Evolutionary conservation across 2,113 vertebrate genomes (phyloP), one percentile per base, ranked within the genome.

Genomic region (Chrysochloris asiatica): DNA sequence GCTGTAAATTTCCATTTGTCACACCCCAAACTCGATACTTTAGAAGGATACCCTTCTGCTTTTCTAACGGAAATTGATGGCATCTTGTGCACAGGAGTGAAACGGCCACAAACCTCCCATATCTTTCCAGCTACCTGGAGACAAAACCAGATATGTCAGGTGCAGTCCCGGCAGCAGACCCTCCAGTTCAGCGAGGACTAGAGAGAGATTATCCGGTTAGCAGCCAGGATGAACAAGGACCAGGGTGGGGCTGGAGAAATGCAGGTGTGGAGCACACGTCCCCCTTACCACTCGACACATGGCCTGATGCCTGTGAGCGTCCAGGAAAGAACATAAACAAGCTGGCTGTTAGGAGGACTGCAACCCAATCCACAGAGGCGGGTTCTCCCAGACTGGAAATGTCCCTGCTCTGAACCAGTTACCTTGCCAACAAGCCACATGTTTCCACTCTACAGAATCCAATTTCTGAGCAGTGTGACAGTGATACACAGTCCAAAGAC

Each of bases 391-490:
- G 82, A 65, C 92, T 94, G 94, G 95, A 94, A 95, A 91, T 76
- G 85, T 93, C 95, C 95, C 95, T 94, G 89, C 65, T 94, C 96
- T 96, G 92, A 95, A 94, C 95, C 94, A 97, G 97, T 97, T 97
- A 92, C 96, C 97, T 97, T 97, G 97, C 97, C 95, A 96, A 97
- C 96, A 95, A 96, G 96, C 94, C 93, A 61, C 77, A 84, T 33
- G 72, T 95, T 96, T 97, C 97, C 93, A 96, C 93, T 93, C 94
- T 86, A 65, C 95, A 96, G 96, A 96, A 96, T 93, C 93, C 19
- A 81, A 96, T 95, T 97, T 95, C 95, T 96, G 95, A 96, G 95
- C 96, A 94, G 59, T 82, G 80, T 96, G 92, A 65, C 88, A 87
- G 63, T 91, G 97, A 97, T 97, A 97, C n/a, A n/a, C n/a, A 96